These are phyloP conservation scores for Sakesphorus luctuosus DNA, from an alignment of 2,113 vertebrate genomes.

Conservation along the genomic window DNA sequence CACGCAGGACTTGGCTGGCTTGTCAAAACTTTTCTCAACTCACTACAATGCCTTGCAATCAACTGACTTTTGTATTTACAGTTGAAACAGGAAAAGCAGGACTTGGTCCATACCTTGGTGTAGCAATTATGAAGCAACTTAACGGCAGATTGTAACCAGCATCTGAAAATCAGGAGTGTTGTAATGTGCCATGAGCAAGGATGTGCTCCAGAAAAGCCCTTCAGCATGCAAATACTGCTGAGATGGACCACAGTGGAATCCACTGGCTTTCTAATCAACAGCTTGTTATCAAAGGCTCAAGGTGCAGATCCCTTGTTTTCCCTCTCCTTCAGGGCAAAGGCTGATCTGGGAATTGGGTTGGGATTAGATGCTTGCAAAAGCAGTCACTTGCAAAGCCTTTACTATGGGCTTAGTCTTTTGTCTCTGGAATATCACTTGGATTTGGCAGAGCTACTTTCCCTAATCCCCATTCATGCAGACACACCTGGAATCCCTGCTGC, in stretches of 20 bases:
- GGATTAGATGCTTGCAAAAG: neutral
- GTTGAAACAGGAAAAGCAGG: slow-evolving; percentile 69
- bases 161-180: slow-evolving; percentile 16
- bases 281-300: neutral
- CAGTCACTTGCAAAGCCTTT: neutral
- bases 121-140: slow-evolving; percentile 62
- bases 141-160: slow-evolving; percentile 12
- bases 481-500: neutral
- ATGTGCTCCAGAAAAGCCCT: neutral
- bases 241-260: neutral
- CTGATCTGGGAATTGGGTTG: neutral
- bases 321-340: neutral
- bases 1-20: neutral
- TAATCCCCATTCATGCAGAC: neutral
- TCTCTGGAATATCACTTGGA: neutral
- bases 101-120: slow-evolving; percentile 55
- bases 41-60: neutral
- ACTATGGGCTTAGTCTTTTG: neutral
- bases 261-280: neutral
- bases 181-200: neutral
- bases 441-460: slow-evolving; percentile 12
- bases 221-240: neutral
- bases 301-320: neutral
- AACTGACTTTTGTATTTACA: slow-evolving; percentile 35
- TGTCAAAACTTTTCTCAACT: neutral